Conservation (phyloP, 2,888 invertebrate genomes). For the Diaprepes abbreviatus region DNA sequence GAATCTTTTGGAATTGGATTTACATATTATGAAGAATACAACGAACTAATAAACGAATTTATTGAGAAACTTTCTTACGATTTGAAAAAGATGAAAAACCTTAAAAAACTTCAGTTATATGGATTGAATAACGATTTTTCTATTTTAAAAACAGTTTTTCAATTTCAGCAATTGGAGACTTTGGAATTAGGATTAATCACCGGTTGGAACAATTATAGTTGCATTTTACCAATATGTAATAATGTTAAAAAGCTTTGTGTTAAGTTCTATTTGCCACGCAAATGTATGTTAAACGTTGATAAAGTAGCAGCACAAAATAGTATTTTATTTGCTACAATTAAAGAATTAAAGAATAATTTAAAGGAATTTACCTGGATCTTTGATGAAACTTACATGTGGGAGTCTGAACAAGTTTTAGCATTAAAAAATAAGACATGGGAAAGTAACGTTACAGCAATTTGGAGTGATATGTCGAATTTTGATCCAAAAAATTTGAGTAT, state of each 20-base stretch:
- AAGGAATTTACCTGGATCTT: slow-evolving; percentile 1
- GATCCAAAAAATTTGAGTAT: not conserved
- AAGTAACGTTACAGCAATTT: not conserved
- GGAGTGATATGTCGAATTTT: not conserved
- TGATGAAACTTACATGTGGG: not conserved
- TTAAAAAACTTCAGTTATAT: not conserved
- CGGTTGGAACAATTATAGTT: not conserved
- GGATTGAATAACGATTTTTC: not conserved
- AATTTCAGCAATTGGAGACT: not conserved
- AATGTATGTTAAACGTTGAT: not conserved
- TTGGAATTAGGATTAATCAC: not conserved
- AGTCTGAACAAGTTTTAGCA: not conserved
- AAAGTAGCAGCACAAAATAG: slow-evolving; percentile 2
- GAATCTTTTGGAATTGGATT: not conserved
- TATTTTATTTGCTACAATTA: not conserved
- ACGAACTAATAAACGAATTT: not conserved
- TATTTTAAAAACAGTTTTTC: too few relatives aligned
- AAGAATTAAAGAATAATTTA: not conserved
- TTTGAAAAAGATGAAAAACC: not conserved
- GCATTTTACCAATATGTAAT: not conserved
- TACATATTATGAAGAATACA: not conserved
- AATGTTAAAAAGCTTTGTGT: not conserved
- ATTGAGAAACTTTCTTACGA: not conserved
- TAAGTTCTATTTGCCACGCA: not conserved
- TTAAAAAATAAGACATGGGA: not conserved